Evolutionary conservation across 1,140 invertebrate genomes (phyloP).

Genomic region (Saxidomus purpurata): DNA sequence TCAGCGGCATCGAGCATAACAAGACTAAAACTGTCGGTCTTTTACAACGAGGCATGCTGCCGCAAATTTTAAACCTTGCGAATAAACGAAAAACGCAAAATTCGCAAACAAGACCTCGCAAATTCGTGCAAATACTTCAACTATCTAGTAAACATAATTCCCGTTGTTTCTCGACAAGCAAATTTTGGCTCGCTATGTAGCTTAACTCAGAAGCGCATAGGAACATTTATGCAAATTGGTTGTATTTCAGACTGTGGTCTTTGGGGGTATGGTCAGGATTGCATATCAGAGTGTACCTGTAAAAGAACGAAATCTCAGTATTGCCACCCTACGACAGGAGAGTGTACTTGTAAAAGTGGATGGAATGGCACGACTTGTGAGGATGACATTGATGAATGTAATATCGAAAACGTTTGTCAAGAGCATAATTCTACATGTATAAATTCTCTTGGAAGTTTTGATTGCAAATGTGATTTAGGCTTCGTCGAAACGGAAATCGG

Average conservation of each 20-base stretch:
- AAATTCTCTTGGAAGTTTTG: not conserved
- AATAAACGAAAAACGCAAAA: not conserved
- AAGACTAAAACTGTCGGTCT: no score
- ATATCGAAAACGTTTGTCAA: no score
- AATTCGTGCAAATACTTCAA: not conserved
- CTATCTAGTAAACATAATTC: not conserved
- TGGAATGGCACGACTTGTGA: not conserved
- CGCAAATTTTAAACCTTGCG: not conserved
- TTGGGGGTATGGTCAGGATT: not conserved
- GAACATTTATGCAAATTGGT: not conserved
- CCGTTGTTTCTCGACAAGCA: no score
- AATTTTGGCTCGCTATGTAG: not conserved
- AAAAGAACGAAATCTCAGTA: not conserved
- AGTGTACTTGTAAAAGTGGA: not conserved
- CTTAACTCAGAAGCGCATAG: not conserved
- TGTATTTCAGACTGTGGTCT: not conserved
- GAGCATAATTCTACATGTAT: not conserved
- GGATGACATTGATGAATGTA: slow-evolving; percentile 22
- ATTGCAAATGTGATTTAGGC: not conserved
- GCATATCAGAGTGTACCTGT: not conserved
- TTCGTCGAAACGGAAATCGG: not conserved
- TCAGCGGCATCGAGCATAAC: no score
- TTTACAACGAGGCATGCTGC: no score
- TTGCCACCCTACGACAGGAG: not conserved
- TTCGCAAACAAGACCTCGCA: no score